These are phyloP conservation scores for Helarctos malayanus DNA, from an alignment of 2,797 vertebrate genomes.

Conservation along the genomic window DNA sequence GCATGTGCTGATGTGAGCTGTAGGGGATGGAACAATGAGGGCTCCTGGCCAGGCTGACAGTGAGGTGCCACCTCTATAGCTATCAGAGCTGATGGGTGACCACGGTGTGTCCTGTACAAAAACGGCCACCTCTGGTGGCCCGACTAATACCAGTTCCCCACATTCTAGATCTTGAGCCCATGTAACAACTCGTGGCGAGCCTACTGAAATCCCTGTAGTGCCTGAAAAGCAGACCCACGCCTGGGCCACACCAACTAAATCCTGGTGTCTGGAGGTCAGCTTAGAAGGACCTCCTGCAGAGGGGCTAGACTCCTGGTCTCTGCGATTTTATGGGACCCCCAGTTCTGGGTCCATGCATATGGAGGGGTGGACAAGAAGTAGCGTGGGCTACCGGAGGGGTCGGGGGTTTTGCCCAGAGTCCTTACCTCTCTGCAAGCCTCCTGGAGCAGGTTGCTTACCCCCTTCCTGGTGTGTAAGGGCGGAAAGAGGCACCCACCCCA, in stretches of 20 bases:
- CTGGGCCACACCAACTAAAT: neutral
- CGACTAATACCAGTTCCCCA: neutral
- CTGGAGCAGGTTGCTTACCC: neutral
- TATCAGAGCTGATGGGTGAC: neutral
- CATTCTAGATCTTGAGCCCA: neutral
- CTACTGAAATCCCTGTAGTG: neutral
- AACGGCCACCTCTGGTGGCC: neutral
- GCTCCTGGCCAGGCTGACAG: neutral
- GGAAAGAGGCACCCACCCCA: rapidly evolving
- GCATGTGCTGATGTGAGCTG: neutral
- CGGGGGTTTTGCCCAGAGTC: neutral
- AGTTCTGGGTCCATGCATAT: neutral
- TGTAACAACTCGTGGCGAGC: neutral
- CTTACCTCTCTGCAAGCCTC: no score
- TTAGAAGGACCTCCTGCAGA: neutral
- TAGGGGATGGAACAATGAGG: neutral
- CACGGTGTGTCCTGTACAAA: neutral
- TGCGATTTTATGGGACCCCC: neutral
- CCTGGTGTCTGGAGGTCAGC: neutral
- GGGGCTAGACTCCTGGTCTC: neutral
- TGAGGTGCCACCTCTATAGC: neutral
- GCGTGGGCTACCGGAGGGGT: rapidly evolving
- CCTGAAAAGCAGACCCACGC: neutral
- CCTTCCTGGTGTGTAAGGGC: neutral
- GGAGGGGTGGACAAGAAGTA: neutral